phyloP scores from a whole-genome alignment of 2,888 invertebrate genomes.

The Morpho achilles region DNA sequence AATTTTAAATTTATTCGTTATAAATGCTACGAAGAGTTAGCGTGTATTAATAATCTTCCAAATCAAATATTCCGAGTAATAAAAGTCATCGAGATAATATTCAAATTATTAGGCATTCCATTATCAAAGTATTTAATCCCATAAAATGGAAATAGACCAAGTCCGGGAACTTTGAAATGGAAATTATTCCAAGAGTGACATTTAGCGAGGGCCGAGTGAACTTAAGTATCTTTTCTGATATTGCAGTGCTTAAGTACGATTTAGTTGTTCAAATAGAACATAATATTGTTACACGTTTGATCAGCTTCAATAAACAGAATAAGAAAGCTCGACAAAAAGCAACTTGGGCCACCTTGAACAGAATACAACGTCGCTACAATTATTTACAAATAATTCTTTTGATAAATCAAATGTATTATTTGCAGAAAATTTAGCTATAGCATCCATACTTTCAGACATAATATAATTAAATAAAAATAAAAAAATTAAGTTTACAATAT shows the following conservation, averaged over 20 bases:
- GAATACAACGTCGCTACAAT: too few relatives aligned
- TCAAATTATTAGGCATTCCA: constrained; percentile 19
- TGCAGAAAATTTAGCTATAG: too few relatives aligned
- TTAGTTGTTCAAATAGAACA: background rate
- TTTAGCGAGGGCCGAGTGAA: constrained; percentile 9
- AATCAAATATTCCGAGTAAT: constrained; percentile 12
- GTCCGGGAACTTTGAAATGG: constrained; percentile 19
- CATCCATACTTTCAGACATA: too few relatives aligned
- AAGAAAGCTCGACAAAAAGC: too few relatives aligned
- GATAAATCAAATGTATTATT: too few relatives aligned
- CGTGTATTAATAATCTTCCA: background rate
- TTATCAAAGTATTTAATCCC: constrained; percentile 23
- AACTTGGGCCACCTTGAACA: too few relatives aligned
- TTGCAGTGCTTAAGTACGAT: constrained; percentile 9
- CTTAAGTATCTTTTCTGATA: constrained; percentile 15
- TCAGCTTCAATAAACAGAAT: too few relatives aligned
- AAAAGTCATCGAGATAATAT: constrained; percentile 15
- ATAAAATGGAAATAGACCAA: constrained; percentile 22
- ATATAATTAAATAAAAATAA: too few relatives aligned
- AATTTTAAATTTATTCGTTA: background rate
- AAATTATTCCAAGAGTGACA: constrained; percentile 20
- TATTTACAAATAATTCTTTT: too few relatives aligned
- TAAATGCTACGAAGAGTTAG: background rate
- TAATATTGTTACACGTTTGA: too few relatives aligned
- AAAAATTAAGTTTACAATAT: too few relatives aligned